Conservation (phyloP, 2,113 vertebrate species). For the Nothobranchius furzeri region DNA sequence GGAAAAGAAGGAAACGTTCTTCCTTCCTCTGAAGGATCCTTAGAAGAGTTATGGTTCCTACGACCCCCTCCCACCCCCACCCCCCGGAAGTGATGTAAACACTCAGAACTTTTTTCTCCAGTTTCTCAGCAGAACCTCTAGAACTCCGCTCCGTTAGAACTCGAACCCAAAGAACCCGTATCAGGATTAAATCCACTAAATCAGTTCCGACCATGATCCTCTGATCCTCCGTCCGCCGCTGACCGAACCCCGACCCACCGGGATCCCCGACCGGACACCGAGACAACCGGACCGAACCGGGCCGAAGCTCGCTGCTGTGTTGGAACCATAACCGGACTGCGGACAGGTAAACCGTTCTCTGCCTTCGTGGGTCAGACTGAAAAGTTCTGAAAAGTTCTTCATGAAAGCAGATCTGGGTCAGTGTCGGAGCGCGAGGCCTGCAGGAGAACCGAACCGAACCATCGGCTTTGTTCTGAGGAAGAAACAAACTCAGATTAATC, state of each 20-base stretch:
- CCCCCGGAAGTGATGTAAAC: conserved; percentile 79
- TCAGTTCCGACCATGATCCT: conserved; percentile 33
- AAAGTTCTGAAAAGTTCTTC: background rate
- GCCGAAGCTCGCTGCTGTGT: conserved; percentile 30
- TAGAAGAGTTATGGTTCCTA: no score
- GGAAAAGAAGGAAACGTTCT: no score
- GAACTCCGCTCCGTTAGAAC: background rate
- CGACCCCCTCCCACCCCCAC: conserved; percentile 16
- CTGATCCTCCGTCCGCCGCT: conserved; percentile 13
- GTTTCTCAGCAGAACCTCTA: conserved; percentile 41
- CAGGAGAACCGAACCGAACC: background rate
- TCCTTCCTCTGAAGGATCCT: no score
- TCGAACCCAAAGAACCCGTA: no score
- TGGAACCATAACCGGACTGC: conserved; percentile 32
- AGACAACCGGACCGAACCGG: conserved; percentile 4
- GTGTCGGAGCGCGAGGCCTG: background rate
- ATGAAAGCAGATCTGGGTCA: background rate
- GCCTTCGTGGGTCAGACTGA: background rate
- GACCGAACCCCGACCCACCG: conserved; percentile 6
- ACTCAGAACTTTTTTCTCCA: conserved; percentile 52
- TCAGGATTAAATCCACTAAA: background rate
- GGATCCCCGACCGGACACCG: background rate
- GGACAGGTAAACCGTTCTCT: conserved; percentile 45
- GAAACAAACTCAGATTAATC: no score
- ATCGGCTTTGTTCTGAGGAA: background rate